Base-by-base conservation (phyloP, 1,140 invertebrate genomes). In the Lasioglossum albipes region DNA sequence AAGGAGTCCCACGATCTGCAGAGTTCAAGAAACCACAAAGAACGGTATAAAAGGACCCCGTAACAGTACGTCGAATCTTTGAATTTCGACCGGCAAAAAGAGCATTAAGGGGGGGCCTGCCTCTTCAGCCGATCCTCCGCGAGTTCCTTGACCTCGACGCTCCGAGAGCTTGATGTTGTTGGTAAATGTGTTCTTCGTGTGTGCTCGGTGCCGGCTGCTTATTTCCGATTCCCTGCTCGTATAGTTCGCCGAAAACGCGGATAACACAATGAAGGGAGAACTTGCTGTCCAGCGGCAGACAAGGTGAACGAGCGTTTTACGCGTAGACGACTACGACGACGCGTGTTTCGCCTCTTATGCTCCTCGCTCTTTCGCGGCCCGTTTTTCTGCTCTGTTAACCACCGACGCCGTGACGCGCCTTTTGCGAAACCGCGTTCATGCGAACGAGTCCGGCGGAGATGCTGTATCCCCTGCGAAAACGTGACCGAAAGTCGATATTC, bases 361-460 rank as follows among this genome's bases (percentile, higher is more conserved):
- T n/a, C 22, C 31, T 71, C 22, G n/a, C 7, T 70, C 41, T 27
- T 69, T 41, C 22, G 62, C 49, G 52, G 41, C 7, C 2, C 49
- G 54, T 84, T 79, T 84, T 82, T 75, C 69, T 71, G 64, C 75
- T 87, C 68, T 70, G 79, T 82, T 84, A 74, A 82, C 41, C 73
- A 59, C 27, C 41, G n/a, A 12, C 27, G 52, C 16, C 13, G 31
- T 7, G 12, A 20, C 61, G 61, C 31, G 49, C 13, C n/a, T 71
- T 49, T 83, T 54, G 73, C 36, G 66, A 79, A 82, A 69, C 16
- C 45, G 7, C 27, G 49, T 62, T 68, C 36, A 68, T 61, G 9
- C 41, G 31, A 20, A 20, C 18, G 16, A n/a, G 1, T 6, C 13
- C 36, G 62, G 27, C 18, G 12, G 6, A 9, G 36, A 36, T 45